phyloP scores from a whole-genome alignment of 2,888 invertebrate species.

The Eupeodes luniger region DNA sequence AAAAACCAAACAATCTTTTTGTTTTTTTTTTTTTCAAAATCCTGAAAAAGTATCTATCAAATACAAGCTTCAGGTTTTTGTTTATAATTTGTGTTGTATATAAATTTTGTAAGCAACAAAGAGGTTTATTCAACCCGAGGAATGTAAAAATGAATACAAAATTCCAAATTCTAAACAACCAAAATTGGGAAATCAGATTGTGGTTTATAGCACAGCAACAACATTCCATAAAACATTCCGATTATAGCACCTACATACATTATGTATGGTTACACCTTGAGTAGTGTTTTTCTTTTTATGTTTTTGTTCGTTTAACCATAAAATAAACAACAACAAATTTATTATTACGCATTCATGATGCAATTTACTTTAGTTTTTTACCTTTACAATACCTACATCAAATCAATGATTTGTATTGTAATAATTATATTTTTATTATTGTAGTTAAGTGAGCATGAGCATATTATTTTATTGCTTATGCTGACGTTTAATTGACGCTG shows the following conservation, averaged over 20 bases:
- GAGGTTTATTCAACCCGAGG: slow-evolving; percentile 53
- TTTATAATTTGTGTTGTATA: slow-evolving; percentile 22
- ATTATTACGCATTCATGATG: slow-evolving; percentile 48
- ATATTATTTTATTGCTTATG: slow-evolving; percentile 39
- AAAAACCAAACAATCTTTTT: not conserved
- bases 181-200: slow-evolving; percentile 62
- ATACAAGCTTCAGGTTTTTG: slow-evolving; percentile 22
- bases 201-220: slow-evolving; percentile 10
- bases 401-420: slow-evolving; percentile 22
- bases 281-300: slow-evolving; percentile 2
- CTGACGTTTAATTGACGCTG: slow-evolving; percentile 24
- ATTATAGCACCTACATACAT: not conserved
- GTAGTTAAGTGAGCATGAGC: slow-evolving; percentile 43
- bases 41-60: slow-evolving; percentile 16
- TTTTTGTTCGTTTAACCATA: slow-evolving; percentile 23
- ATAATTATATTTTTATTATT: not conserved
- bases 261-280: slow-evolving; percentile 4
- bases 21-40: slow-evolving; percentile 8
- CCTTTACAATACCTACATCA: not conserved
- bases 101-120: not conserved
- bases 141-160: slow-evolving; percentile 19
- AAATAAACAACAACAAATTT: slow-evolving; percentile 12
- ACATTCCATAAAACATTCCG: slow-evolving; percentile 36
- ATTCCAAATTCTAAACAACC: slow-evolving; percentile 51
- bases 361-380: slow-evolving; percentile 39